Conservation (phyloP, 2,113 vertebrate species). For the Salvelinus alpinus region DNA sequence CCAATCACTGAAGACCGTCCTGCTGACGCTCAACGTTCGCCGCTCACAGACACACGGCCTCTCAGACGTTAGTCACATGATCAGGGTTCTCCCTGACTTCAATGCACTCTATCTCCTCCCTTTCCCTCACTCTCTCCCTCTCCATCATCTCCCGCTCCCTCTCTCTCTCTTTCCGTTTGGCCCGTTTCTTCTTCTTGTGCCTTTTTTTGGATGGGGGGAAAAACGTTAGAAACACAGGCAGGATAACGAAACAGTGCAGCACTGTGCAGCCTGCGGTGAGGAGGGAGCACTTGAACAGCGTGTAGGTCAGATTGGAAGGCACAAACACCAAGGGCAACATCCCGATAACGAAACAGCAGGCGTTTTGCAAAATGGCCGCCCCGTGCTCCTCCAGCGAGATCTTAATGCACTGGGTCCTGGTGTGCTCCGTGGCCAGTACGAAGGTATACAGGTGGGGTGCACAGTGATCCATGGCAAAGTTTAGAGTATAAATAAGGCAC, state of each 20-base stretch:
- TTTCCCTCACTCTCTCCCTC: conserved; percentile 84
- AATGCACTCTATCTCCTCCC: conserved; percentile 97
- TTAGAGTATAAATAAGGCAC: conserved; percentile 99
- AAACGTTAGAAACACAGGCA: conserved; percentile 98
- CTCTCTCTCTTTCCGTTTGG: conserved; percentile 94
- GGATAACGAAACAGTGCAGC: conserved; percentile 98
- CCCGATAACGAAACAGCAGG: conserved; percentile 94
- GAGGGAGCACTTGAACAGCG: conserved; percentile 99
- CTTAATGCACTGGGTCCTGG: conserved; percentile 98
- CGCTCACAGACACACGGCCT: conserved; percentile 38
- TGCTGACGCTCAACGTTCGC: conserved; percentile 8
- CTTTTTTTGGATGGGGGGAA: conserved; percentile 99
- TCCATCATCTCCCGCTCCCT: conserved; percentile 79
- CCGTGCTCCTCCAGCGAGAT: conserved; percentile 96
- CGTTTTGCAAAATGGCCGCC: conserved; percentile 96
- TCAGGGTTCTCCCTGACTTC: conserved; percentile 98
- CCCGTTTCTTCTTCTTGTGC: conserved; percentile 98
- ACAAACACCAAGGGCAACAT: conserved; percentile 98
- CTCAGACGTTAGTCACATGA: conserved; percentile 96
- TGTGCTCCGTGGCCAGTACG: conserved; percentile 95
- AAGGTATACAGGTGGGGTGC: conserved; percentile 98
- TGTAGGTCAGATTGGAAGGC: conserved; percentile 99
- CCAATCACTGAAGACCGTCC: conserved; percentile 27
- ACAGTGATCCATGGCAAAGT: conserved; percentile 99
- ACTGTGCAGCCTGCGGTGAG: conserved; percentile 92